These are phyloP conservation scores for Micrastur ruficollis DNA, from an alignment of 2,797 vertebrate species.

Conservation along the genomic window DNA sequence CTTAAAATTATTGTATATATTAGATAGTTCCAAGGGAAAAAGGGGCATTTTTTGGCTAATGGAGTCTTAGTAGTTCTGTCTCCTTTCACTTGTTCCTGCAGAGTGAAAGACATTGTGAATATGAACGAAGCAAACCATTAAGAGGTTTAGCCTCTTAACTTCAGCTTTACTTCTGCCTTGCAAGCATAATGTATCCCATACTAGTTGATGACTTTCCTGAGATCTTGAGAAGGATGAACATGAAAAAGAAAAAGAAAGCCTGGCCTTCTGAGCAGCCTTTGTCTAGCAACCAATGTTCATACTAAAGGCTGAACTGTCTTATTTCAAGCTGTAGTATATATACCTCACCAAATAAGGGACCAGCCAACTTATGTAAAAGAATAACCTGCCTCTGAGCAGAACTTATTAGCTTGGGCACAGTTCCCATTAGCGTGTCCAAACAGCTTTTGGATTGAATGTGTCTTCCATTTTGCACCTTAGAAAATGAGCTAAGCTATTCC, in stretches of 20 bases:
- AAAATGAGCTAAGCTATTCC: slow-evolving; percentile 60
- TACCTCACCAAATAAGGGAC: slow-evolving; percentile 2
- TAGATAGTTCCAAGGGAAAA: not conserved
- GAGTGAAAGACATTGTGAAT: not conserved
- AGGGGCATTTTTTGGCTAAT: not conserved
- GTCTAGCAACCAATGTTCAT: not conserved
- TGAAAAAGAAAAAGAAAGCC: not conserved
- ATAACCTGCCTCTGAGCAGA: slow-evolving; percentile 45
- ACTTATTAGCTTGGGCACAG: slow-evolving; percentile 42
- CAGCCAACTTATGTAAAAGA: slow-evolving; percentile 40
- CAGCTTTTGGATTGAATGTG: slow-evolving; percentile 33
- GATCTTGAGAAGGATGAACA: not conserved
- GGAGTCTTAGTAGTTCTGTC: not conserved
- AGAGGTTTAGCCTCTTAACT: not conserved
- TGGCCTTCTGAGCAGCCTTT: not conserved
- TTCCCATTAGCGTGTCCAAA: slow-evolving; percentile 20
- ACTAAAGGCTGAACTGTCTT: not conserved
- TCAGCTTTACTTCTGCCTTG: not conserved
- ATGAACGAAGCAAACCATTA: not conserved
- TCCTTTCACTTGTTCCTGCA: not conserved
- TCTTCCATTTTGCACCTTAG: slow-evolving; percentile 52
- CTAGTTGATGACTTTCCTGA: not conserved
- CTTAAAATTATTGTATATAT: not conserved
- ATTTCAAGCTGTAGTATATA: slow-evolving; percentile 31
- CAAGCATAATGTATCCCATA: not conserved